Evolutionary conservation across 64 coral and sea anemone genomes (phyloP), one percentile per base, ranked within the genome.

Genomic region (Pocillopora verrucosa): DNA sequence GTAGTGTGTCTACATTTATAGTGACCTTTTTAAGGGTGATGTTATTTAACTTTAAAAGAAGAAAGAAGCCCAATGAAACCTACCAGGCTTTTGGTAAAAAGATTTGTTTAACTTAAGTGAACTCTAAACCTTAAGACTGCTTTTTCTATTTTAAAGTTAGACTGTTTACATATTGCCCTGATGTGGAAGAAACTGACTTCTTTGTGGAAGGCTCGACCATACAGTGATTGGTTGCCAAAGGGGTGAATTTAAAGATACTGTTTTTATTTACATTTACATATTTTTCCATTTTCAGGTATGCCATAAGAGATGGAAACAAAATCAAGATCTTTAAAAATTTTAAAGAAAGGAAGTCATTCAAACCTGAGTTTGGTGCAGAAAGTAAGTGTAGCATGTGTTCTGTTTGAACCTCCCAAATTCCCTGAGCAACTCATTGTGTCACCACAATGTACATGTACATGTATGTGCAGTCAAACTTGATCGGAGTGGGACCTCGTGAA

Each of bases 341-440:
- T 34, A 99, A 99, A 80, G 97, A 99, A 93, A 91, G 90, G 79
- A 99, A 95, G 88, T 95, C 97, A 16, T 99, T 99, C 56, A 99
- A 99, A 60, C 97, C 97, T 76, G 97, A 99, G 41, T 99, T 91
- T 93, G 97, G 97, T 38, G 97, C 97, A 59, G 97, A 99, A 91
- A 94, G 97, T 99, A 95, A 99, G 90, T 61, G 56, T 24, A 13
- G 1, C 19, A 14, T 13, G 22, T 15, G 12, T 61, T 58, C n/a
- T 4, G 9, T 2, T 67, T 65, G 16, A 65, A 65, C 0, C 30
- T 30, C 30, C 30, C 30, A 30, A 30, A 30, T 30, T 30, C 30
- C 30, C 0, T 17, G 16, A 17, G 63, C 63, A 65, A 14, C 20
- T 65, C 5, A 16, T 70, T 3, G 17, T 16, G n/a, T 35, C 3